These are phyloP conservation scores for Archilochus colubris DNA, from an alignment of 2,113 vertebrate species.

Conservation along the genomic window DNA sequence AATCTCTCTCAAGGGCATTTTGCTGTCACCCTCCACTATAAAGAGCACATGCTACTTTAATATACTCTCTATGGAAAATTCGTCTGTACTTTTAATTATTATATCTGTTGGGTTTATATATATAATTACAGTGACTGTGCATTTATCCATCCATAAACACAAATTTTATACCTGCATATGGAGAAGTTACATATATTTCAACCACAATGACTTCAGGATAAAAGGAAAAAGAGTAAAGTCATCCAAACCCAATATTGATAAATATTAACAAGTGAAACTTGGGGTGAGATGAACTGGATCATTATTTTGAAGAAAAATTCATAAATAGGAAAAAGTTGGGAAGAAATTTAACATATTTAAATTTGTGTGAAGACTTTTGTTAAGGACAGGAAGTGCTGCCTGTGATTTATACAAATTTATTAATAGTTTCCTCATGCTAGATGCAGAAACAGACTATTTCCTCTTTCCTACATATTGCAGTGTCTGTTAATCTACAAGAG, in stretches of 20 bases:
- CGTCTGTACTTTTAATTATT: fast-evolving
- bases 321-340: background rate
- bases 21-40: background rate
- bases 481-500: background rate
- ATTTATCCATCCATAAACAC: background rate
- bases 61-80: background rate
- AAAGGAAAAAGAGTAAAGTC: background rate
- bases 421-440: background rate
- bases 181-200: background rate
- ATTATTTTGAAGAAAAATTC: background rate
- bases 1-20: background rate
- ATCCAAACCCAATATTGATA: background rate
- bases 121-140: background rate
- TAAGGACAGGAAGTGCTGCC: background rate
- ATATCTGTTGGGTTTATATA: background rate
- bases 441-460: background rate
- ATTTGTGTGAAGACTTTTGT: background rate
- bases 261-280: background rate
- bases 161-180: fast-evolving
- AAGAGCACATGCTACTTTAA: background rate
- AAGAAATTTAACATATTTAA: background rate
- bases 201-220: fast-evolving
- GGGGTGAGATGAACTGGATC: fast-evolving
- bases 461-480: background rate
- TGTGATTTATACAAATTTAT: background rate